phyloP scores from a whole-genome alignment of 2,797 vertebrate species.

The Enteromius treurensis region DNA sequence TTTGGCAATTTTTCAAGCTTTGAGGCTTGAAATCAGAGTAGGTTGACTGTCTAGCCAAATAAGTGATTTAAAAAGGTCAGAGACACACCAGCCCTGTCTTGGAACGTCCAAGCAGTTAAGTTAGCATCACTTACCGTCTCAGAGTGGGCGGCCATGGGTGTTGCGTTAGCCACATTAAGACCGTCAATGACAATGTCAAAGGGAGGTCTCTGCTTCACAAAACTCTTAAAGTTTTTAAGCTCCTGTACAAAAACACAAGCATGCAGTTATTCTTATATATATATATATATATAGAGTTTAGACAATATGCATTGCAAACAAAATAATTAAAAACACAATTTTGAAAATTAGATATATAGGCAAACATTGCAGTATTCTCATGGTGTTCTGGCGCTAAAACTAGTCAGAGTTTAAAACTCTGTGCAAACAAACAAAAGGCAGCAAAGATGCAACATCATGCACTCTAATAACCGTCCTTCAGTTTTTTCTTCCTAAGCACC shows the following conservation, averaged over 20 bases:
- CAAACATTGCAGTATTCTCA: not conserved
- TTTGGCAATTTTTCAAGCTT: not conserved
- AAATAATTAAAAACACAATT: not conserved
- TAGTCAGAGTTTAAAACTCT: not conserved
- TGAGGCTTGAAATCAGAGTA: conserved; percentile 26
- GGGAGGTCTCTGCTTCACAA: conserved; percentile 79
- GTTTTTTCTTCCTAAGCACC: not conserved
- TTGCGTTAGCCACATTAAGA: conserved; percentile 86
- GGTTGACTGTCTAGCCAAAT: conserved; percentile 18
- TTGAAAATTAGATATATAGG: not conserved
- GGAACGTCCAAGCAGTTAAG: conserved; percentile 12
- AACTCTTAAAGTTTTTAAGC: conserved; percentile 84
- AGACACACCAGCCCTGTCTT: not conserved
- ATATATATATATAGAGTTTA: not conserved
- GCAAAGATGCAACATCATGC: not conserved
- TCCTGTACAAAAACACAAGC: conserved; percentile 67
- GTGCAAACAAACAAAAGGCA: not conserved
- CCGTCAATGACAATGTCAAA: conserved; percentile 95
- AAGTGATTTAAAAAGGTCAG: conserved; percentile 21
- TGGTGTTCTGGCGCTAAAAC: not conserved
- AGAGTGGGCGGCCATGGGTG: conserved; percentile 71
- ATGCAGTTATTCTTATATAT: not conserved
- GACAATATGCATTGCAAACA: not conserved
- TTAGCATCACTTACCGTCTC: conserved; percentile 80
- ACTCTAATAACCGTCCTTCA: not conserved